Conservation (phyloP, 2,113 vertebrate species). For the Struthio camelus region DNA sequence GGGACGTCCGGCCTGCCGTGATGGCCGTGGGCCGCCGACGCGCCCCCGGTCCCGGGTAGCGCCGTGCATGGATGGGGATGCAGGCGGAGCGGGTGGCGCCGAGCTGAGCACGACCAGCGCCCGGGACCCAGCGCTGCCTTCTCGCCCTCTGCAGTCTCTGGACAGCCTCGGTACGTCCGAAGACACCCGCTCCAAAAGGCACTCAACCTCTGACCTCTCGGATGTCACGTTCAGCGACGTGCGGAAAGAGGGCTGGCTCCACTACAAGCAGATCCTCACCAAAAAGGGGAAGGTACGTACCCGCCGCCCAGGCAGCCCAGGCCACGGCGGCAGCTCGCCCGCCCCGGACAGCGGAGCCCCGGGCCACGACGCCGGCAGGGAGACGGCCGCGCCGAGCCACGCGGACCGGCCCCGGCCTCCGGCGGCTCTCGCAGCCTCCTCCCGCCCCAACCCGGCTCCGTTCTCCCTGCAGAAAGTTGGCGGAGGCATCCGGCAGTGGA, state of each 20-base stretch:
- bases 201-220: constrained; percentile 94
- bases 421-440: not conserved
- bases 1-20: too few relatives aligned
- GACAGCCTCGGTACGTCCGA: constrained; percentile 87
- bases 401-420: not conserved
- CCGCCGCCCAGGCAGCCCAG: not conserved
- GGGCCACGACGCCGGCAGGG: not conserved
- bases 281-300: constrained; percentile 93
- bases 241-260: constrained; percentile 93
- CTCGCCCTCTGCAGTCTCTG: constrained; percentile 82
- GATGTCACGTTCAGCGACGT: constrained; percentile 87
- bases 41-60: too few relatives aligned
- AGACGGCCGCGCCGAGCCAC: not conserved
- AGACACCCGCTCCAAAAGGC: constrained; percentile 89
- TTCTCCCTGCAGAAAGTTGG: constrained; percentile 89
- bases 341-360: too few relatives aligned
- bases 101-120: too few relatives aligned
- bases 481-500: constrained; percentile 93
- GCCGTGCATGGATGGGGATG: not conserved
- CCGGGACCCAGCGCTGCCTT: not conserved
- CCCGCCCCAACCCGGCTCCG: not conserved
- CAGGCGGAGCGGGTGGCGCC: not conserved
- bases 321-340: too few relatives aligned
- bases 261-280: constrained; percentile 95
- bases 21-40: too few relatives aligned